These are phyloP conservation scores for Netelia melanura DNA, from an alignment of 2,888 invertebrate species.

Conservation along the genomic window DNA sequence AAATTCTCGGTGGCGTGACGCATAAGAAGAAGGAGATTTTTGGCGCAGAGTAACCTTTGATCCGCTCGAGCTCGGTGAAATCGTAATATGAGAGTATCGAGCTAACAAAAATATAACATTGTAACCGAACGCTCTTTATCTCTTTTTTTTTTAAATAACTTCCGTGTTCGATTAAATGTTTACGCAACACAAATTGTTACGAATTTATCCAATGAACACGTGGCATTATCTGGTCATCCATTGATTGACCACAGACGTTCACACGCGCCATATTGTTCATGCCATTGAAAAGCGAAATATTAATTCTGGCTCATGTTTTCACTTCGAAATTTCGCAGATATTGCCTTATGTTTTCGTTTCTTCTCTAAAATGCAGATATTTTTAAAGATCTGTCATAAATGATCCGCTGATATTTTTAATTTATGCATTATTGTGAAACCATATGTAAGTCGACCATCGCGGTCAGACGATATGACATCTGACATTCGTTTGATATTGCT, in stretches of 20 bases:
- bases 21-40: constrained; percentile 7
- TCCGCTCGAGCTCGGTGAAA: not conserved
- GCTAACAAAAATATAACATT: not conserved
- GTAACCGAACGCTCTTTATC: not conserved
- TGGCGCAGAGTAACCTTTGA: constrained; percentile 55
- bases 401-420: not conserved
- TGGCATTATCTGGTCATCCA: constrained; percentile 77
- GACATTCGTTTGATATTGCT: not conserved
- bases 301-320: not conserved
- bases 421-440: not conserved
- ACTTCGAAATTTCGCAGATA: not conserved
- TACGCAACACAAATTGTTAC: not conserved
- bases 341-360: not conserved
- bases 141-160: not conserved
- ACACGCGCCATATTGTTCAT: constrained; percentile 66
- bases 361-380: not conserved
- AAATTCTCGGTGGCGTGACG: not conserved
- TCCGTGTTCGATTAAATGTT: constrained; percentile 5
- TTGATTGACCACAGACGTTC: constrained; percentile 72
- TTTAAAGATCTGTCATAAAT: not conserved
- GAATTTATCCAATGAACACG: constrained; percentile 73
- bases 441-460: not conserved
- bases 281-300: constrained; percentile 28
- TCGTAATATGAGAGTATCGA: constrained; percentile 10
- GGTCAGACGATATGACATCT: not conserved